A percentile compares a stretch with the other conserved stretches of the same genome.
Conservation (phyloP, 2,113 vertebrate genomes). For the Gorilla gorilla region DNA sequence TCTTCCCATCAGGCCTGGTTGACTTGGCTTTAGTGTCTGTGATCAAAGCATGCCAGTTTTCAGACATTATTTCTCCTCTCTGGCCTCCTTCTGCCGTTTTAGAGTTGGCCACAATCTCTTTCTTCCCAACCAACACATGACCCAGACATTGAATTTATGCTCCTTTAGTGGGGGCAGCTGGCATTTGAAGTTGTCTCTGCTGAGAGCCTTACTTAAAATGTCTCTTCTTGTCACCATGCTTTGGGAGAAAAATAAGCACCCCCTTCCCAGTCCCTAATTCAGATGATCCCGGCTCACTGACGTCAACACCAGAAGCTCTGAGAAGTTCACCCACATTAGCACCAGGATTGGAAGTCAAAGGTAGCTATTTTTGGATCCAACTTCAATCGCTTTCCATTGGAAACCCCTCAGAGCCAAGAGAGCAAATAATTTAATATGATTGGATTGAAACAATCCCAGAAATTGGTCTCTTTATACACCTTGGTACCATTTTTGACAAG, state of each 20-base stretch:
- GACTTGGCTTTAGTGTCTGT: background rate
- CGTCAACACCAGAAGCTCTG: constrained; percentile 55
- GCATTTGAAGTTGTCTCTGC: background rate
- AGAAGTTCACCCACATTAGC: constrained; percentile 60
- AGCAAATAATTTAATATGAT: constrained; percentile 82
- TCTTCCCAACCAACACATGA: background rate
- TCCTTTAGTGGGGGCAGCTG: background rate
- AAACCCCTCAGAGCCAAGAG: constrained; percentile 82
- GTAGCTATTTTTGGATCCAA: constrained; percentile 81
- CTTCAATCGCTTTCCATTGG: constrained; percentile 85
- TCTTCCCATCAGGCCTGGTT: background rate
- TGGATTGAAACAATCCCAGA: constrained; percentile 82
- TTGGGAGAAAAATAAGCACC: constrained; percentile 32
- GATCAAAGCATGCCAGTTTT: background rate
- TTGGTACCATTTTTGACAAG: constrained; percentile 83
- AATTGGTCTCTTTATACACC: constrained; percentile 81
- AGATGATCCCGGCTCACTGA: constrained; percentile 18
- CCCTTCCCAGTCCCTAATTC: background rate
- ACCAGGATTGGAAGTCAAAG: constrained; percentile 75
- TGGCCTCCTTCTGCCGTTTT: background rate
- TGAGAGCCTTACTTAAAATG: background rate
- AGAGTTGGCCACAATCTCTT: background rate
- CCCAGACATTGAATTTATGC: background rate
- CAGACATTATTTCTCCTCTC: background rate
- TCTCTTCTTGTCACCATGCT: background rate